Percentiles rank a stretch among this genome's conserved stretches.
These are phyloP conservation scores for Diploptera punctata DNA, from an alignment of 2,888 invertebrate species.

Conservation along the genomic window DNA sequence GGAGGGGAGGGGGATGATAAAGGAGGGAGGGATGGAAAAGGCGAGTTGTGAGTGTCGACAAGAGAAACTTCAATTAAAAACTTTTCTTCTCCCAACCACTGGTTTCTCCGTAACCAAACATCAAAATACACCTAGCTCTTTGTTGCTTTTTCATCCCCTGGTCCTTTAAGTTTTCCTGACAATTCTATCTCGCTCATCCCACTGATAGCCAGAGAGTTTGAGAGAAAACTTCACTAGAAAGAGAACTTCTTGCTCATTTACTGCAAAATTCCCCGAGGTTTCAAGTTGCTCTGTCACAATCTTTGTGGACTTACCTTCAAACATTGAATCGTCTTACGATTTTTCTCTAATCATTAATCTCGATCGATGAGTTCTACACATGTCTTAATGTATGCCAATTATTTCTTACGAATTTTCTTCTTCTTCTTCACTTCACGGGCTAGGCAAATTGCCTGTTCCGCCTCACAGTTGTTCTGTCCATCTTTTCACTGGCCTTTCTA, in stretches of 20 bases:
- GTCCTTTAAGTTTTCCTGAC: neutral
- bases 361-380: too few relatives aligned
- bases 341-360: too few relatives aligned
- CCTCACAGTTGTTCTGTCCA: too few relatives aligned
- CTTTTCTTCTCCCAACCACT: conserved; percentile 38
- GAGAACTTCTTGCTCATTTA: neutral
- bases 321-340: neutral
- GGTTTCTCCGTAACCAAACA: conserved; percentile 14
- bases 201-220: neutral
- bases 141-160: conserved; percentile 5
- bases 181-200: neutral
- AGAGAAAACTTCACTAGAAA: neutral
- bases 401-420: too few relatives aligned
- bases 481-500: too few relatives aligned
- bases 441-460: too few relatives aligned
- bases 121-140: conserved; percentile 25
- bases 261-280: neutral
- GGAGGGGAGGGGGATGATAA: neutral
- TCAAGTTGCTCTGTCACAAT: neutral
- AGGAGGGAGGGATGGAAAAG: too few relatives aligned
- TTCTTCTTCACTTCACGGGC: too few relatives aligned
- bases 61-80: conserved; percentile 45
- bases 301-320: neutral
- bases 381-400: too few relatives aligned
- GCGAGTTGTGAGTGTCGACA: conserved; percentile 24